phyloP scores from a whole-genome alignment of 1,140 invertebrate genomes.

The Proctacanthus coquilletti region DNA sequence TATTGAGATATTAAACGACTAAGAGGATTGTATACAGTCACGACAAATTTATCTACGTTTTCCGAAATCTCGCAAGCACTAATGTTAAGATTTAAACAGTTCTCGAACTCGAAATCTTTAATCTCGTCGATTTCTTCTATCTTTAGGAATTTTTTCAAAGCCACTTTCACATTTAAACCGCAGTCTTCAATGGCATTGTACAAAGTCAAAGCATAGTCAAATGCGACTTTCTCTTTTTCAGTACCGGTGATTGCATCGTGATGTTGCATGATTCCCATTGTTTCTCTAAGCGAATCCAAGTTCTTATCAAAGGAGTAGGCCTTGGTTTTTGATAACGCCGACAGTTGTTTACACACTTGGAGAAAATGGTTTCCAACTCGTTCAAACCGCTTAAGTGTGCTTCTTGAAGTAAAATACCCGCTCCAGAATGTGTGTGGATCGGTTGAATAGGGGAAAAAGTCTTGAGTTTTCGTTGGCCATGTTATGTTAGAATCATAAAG shows the following conservation, averaged over 20 bases:
- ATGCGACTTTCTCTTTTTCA: slow-evolving; percentile 75
- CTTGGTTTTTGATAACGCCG: slow-evolving; percentile 15
- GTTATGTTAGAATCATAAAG: slow-evolving; percentile 48
- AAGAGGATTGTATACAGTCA: slow-evolving; percentile 65
- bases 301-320: slow-evolving; percentile 12
- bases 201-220: slow-evolving; percentile 69
- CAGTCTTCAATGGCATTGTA: slow-evolving; percentile 18
- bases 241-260: slow-evolving; percentile 86
- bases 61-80: slow-evolving; percentile 45
- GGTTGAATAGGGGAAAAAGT: slow-evolving; percentile 87
- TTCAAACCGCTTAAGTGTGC: slow-evolving; percentile 67
- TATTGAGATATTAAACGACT: slow-evolving; percentile 42
- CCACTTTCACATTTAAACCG: slow-evolving; percentile 1
- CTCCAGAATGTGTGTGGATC: slow-evolving; percentile 79
- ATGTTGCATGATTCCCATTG: slow-evolving; percentile 76
- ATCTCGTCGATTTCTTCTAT: neutral
- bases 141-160: neutral
- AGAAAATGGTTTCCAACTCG: slow-evolving; percentile 64
- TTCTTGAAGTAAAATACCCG: slow-evolving; percentile 84
- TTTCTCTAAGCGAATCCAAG: slow-evolving; percentile 33
- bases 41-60: slow-evolving; percentile 36
- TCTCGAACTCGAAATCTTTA: slow-evolving; percentile 14
- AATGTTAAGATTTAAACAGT: slow-evolving; percentile 45
- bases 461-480: slow-evolving; percentile 57
- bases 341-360: slow-evolving; percentile 48